Base-by-base conservation (phyloP, 2,888 invertebrate genomes). In the Agrotis segetum region DNA sequence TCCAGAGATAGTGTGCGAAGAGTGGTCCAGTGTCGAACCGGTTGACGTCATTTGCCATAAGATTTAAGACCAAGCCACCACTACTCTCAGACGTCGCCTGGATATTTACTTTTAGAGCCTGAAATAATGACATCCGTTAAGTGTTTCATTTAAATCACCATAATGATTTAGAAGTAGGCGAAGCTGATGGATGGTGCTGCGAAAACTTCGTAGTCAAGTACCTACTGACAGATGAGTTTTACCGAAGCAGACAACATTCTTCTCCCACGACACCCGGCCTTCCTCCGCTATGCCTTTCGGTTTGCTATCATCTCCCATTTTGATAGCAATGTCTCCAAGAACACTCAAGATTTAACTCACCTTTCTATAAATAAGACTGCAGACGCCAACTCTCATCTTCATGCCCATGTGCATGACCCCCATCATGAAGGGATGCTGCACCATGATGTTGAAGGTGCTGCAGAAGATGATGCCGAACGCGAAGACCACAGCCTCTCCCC, bases 281-380 rank as follows among this genome's bases (percentile, higher is more conserved):
- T 14, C 14, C 14, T 52, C 13, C 5, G 21, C 52, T 5, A 14
- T 4, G 21, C 6, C 21, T 21, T 52, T 21, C 6, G 21, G 14
- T 6, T 40, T 40, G 21, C 6, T 14, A 14, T 52, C 21, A 21
- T 21, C 16, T 21, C 14, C 2, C 14, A 21, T 21, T 21, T 21
- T 21, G 4, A 1, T 11, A 21, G 21, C 52, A 21, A 21, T 21
- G 14, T 14, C 5, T 21, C 21, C 21, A 52, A 34, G 5, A 13
- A 11, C 11, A 56, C 6, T 56, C 34, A 7, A 56, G 2, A 19
- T 56, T n/a, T 17, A 1, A 13, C 34, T 13, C 53, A 71, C 98
- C 97, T 99, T 99, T 94, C 98, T 97, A 88, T 98, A 99, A 84
- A 99, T 97, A 14, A 99, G 93, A 60, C 98, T 98, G 89, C 98